Conservation (phyloP, 1,140 invertebrate species). For the Sitobion miscanthi region DNA sequence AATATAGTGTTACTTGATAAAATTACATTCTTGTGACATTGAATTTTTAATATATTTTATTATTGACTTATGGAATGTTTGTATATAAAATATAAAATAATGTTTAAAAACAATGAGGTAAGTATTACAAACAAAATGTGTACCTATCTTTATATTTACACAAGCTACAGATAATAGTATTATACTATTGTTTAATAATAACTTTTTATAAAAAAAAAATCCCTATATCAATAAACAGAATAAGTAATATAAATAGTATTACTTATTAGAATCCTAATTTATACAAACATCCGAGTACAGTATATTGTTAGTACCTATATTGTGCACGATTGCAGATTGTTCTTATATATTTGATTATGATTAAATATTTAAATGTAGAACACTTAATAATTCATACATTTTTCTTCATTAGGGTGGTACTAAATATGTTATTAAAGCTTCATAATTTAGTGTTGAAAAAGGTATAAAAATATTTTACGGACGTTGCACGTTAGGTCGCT, state of each 20-base stretch:
- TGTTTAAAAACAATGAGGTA: neutral
- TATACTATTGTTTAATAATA: neutral
- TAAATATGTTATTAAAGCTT: slow-evolving; percentile 8
- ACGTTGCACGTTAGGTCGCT: neutral
- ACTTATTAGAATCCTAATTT: neutral
- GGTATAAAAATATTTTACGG: neutral
- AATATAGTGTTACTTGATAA: neutral
- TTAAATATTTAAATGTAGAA: neutral
- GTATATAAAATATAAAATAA: neutral
- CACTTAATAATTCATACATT: neutral
- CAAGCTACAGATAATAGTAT: neutral
- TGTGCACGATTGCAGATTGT: neutral
- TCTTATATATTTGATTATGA: slow-evolving; percentile 7
- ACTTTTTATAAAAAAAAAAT: neutral
- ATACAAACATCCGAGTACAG: neutral
- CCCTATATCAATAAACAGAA: neutral
- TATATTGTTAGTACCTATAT: neutral
- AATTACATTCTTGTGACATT: neutral
- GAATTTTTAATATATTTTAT: neutral
- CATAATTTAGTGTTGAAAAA: neutral
- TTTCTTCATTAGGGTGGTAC: neutral
- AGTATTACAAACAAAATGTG: neutral
- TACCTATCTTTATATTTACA: neutral
- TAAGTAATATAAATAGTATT: no score
- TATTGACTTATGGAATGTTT: neutral